These are phyloP conservation scores for Lepidochrysops patricia DNA, from an alignment of 2,888 invertebrate species.

Conservation along the genomic window DNA sequence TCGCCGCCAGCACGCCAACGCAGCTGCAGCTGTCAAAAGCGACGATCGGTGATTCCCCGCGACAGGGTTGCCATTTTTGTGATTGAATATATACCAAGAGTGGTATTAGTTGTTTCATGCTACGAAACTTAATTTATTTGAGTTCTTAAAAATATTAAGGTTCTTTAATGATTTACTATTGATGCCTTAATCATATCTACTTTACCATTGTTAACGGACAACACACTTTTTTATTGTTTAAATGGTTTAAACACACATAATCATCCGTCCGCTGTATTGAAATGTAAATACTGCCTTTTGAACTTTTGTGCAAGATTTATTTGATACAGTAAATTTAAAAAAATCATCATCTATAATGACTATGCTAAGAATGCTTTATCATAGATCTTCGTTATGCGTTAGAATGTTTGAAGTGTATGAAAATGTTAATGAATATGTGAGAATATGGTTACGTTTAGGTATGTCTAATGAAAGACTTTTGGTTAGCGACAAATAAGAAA, in stretches of 20 bases:
- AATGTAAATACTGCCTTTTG: constrained; percentile 31
- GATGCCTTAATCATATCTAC: neutral
- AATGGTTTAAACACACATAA: neutral
- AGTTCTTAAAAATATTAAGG: neutral
- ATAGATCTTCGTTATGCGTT: no score
- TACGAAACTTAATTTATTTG: no score
- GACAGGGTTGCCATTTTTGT: neutral
- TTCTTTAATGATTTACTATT: neutral
- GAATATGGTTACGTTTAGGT: neutral
- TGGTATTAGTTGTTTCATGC: neutral
- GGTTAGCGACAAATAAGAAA: neutral
- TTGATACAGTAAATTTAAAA: no score
- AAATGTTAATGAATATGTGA: constrained; percentile 14
- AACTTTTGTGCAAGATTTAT: constrained; percentile 16
- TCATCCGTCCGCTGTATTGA: neutral
- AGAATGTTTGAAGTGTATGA: neutral
- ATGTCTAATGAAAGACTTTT: neutral
- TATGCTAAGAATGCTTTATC: no score
- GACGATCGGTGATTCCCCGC: constrained; percentile 13
- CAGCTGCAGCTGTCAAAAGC: constrained; percentile 40
- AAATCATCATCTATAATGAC: no score
- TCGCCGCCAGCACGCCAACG: constrained; percentile 44
- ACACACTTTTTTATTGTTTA: neutral
- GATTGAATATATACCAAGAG: neutral
- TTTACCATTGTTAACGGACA: neutral